Evolutionary conservation across 37 sponge, comb jelly and placozoan species (phyloP), one percentile per base, ranked within the genome.

Genomic region (Aplysina aerophoba): DNA sequence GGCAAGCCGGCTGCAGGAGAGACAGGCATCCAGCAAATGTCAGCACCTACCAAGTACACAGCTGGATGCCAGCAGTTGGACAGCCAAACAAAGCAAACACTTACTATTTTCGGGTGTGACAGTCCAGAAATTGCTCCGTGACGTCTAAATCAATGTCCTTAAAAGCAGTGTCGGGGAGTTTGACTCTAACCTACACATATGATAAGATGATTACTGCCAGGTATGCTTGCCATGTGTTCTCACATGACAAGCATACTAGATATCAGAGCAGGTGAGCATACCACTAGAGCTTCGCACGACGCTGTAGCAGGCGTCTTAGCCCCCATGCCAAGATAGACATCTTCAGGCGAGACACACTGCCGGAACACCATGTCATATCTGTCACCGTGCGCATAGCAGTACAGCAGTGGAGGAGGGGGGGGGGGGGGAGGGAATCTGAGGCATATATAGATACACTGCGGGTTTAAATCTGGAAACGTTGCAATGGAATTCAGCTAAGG

Each of bases 301-400:
- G 97, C 91, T 65, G 97, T 93, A 33, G 89, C 60, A 17, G 93
- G 93, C 22, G 84, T 90, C 83, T 95, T 95, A 38, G 50, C 59
- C 22, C 92, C 88, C 97, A 97, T 92, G n/a, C 95, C 95, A 20
- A 97, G 86, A 73, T 85, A 97, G 56, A 97, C 87, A 86, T 97
- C 97, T 73, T 97, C 97, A 69, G 93, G 40, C 4, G 77, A 37
- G 5, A 97, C 94, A 50, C 88, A 73, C 59, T 97, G 97, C 37
- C 82, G 62, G 77, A 89, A 97, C 31, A 90, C 41, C 83, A 92
- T 62, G 0, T 97, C 92, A 87, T 97, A 92, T 36, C 94, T 94
- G 36, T 17, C 15, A 28, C 50, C 8, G 50, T 44, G 50, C 3
- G 8, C 50, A 44, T 11, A 44, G 3, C 6, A 44, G 50, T 44